phyloP scores from a whole-genome alignment of 2,888 invertebrate genomes.

The Hesperia comma region DNA sequence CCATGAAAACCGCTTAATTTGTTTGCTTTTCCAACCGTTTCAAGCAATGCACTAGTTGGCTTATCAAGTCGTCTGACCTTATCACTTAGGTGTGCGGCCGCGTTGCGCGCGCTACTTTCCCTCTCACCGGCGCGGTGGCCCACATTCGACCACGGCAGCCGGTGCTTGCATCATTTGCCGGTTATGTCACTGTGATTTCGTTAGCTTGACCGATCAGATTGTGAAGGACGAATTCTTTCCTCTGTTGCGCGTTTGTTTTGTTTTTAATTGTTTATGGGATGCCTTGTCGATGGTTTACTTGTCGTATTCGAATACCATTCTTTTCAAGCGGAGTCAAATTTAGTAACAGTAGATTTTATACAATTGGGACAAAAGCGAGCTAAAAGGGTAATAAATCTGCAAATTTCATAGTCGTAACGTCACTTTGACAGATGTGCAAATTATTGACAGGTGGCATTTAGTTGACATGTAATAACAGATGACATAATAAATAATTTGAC shows the following conservation, averaged over 20 bases:
- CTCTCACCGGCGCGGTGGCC: constrained; percentile 64
- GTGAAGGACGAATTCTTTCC: constrained; percentile 65
- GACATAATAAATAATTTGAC: too few relatives aligned
- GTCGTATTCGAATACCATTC: too few relatives aligned
- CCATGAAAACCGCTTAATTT: background rate
- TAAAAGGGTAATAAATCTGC: too few relatives aligned
- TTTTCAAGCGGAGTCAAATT: too few relatives aligned
- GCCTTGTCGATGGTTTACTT: too few relatives aligned
- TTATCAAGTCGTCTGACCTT: constrained; percentile 16
- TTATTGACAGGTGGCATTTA: too few relatives aligned
- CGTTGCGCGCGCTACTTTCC: constrained; percentile 68
- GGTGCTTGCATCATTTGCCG: constrained; percentile 66
- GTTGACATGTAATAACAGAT: too few relatives aligned
- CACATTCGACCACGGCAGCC: constrained; percentile 56
- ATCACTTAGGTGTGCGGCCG: constrained; percentile 34
- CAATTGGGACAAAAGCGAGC: too few relatives aligned
- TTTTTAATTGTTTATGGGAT: background rate
- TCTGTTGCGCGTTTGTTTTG: background rate
- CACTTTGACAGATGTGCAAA: too few relatives aligned
- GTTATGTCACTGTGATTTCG: constrained; percentile 74
- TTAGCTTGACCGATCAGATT: constrained; percentile 53
- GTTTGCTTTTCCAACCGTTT: background rate
- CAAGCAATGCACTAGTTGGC: constrained; percentile 7
- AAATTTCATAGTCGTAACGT: too few relatives aligned
- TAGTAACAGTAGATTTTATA: too few relatives aligned